Percentiles rank a stretch among this genome's conserved stretches.
phyloP scores from a whole-genome alignment of 2,113 vertebrate genomes.

The Motacilla tschutschensis region DNA sequence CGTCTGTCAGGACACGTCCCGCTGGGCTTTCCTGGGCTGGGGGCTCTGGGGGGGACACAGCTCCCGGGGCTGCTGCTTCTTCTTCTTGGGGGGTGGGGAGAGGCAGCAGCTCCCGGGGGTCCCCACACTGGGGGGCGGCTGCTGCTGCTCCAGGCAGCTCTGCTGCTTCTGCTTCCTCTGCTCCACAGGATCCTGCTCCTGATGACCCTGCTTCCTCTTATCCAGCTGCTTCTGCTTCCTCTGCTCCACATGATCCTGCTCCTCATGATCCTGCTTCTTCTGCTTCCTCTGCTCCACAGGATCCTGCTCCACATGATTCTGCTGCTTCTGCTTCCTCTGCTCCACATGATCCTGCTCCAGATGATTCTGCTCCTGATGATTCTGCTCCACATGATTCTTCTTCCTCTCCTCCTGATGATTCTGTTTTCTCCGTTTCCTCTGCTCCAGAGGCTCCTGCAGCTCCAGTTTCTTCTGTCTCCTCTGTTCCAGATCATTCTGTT shows the following conservation, averaged over 20 bases:
- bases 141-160: too few species aligned
- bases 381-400: not conserved
- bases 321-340: not conserved
- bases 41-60: not conserved
- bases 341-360: not conserved
- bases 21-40: not conserved
- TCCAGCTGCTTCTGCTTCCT: too few species aligned
- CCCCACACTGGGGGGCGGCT: too few species aligned
- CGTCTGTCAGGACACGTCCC: not conserved
- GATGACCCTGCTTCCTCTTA: too few species aligned
- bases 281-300: not conserved
- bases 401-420: not conserved
- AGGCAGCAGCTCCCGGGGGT: not conserved
- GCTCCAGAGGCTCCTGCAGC: not conserved
- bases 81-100: accelerated
- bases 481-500: not conserved
- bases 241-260: not conserved
- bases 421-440: not conserved
- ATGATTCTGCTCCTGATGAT: not conserved
- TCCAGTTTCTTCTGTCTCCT: too few species aligned
- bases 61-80: accelerated
- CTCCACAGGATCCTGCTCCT: not conserved
- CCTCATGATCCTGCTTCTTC: too few species aligned
- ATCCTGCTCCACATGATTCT: not conserved
- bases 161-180: too few species aligned